A percentile compares a stretch with the other conserved stretches of the same genome.
Evolutionary conservation across 64 coral and sea anemone species (phyloP).

Genomic region (Stichodactyla helianthus): DNA sequence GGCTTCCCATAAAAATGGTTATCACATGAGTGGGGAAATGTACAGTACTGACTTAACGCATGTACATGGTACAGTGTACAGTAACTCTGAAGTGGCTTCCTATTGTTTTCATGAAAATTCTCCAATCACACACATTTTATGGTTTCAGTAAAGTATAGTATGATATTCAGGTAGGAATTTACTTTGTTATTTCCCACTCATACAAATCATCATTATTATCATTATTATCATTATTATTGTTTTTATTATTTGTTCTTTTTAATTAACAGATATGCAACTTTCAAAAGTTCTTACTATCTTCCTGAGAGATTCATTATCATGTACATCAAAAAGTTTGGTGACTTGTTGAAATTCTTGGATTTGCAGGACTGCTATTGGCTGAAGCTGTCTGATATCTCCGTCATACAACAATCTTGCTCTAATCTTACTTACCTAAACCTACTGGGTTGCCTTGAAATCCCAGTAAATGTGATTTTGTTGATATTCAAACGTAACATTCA

Average conservation of each 20-base stretch:
- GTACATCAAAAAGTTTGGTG: background rate
- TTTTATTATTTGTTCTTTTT: background rate
- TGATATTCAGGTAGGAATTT: too few relatives aligned
- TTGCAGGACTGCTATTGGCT: conserved; percentile 22
- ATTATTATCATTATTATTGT: too few relatives aligned
- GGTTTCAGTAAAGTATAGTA: too few relatives aligned
- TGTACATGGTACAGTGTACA: too few relatives aligned
- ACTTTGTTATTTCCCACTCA: too few relatives aligned
- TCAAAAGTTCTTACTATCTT: background rate
- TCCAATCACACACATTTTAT: too few relatives aligned
- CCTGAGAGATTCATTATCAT: background rate
- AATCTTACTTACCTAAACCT: background rate
- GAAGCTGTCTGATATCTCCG: background rate
- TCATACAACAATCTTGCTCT: background rate
- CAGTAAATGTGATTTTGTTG: background rate
- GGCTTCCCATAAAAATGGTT: too few relatives aligned
- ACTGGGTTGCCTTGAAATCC: background rate
- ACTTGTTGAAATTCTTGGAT: background rate
- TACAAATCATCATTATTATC: too few relatives aligned
- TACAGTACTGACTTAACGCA: too few relatives aligned
- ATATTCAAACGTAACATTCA: conserved; percentile 13
- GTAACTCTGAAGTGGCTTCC: too few relatives aligned
- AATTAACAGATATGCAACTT: background rate
- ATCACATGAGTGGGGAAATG: too few relatives aligned
- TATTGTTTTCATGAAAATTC: too few relatives aligned